A percentile compares a stretch with the other conserved stretches of the same genome.
These are phyloP conservation scores for Lasius platythorax DNA, from an alignment of 2,888 invertebrate genomes.

Conservation along the genomic window DNA sequence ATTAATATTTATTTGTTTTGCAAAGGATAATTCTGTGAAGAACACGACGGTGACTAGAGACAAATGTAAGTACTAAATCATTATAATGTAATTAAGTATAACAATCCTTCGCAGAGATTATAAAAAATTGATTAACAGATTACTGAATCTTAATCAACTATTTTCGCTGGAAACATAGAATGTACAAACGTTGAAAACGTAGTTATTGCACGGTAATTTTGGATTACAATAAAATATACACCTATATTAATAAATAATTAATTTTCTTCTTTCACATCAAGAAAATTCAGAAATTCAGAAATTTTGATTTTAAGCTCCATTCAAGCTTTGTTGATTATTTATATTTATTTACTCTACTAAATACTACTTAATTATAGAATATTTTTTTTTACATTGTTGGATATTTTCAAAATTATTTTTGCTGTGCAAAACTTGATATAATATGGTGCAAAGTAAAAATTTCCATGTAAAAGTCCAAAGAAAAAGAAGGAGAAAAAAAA, in stretches of 20 bases:
- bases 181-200: background rate
- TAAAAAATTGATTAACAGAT: background rate
- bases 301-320: background rate
- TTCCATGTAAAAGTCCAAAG: constrained; percentile 59
- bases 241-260: no score
- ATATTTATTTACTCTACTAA: background rate
- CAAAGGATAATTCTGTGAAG: constrained; percentile 48
- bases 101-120: background rate
- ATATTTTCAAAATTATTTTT: background rate
- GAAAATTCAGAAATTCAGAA: background rate
- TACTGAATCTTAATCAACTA: background rate
- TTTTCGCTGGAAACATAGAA: background rate
- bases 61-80: constrained; percentile 12
- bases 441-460: background rate
- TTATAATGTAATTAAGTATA: background rate
- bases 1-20: constrained; percentile 10
- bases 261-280: background rate
- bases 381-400: background rate
- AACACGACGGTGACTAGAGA: background rate
- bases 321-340: background rate
- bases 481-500: constrained; percentile 38
- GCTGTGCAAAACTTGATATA: background rate
- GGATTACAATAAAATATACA: background rate
- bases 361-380: background rate
- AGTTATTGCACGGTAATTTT: background rate